phyloP scores from a whole-genome alignment of 1,140 invertebrate species.

The Wasmannia auropunctata region DNA sequence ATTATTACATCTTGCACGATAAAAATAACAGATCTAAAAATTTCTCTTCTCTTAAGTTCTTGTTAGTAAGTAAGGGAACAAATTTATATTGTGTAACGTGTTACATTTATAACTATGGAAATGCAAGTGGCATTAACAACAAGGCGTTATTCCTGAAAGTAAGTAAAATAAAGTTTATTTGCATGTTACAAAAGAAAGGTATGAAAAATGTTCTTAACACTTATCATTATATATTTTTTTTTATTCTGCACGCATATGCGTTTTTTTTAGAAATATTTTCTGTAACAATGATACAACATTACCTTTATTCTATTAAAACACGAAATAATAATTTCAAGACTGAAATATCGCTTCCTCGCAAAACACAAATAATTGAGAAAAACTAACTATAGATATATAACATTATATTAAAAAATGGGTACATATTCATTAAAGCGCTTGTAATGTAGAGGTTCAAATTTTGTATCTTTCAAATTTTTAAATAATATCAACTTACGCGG shows the following conservation, averaged over 20 bases:
- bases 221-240: conserved; percentile 15
- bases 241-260: background rate
- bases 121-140: conserved; percentile 11
- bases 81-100: background rate
- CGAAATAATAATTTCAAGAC: background rate
- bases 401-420: conserved; percentile 13
- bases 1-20: too few relatives aligned
- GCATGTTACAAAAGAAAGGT: conserved; percentile 5
- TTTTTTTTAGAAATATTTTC: background rate
- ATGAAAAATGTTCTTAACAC: conserved; percentile 12
- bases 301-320: background rate
- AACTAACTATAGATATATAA: background rate
- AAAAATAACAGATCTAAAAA: background rate
- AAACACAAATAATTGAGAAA: background rate
- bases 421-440: background rate
- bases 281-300: background rate
- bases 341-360: background rate
- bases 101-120: conserved; percentile 15
- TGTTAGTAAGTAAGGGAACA: background rate
- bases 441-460: background rate
- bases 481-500: background rate
- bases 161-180: conserved; percentile 37
- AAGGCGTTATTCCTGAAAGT: conserved; percentile 7
- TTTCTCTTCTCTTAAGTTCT: background rate
- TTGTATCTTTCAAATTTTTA: background rate